Evolutionary conservation across 2,888 invertebrate genomes (phyloP).

Genomic region (Coenonympha glycerion): DNA sequence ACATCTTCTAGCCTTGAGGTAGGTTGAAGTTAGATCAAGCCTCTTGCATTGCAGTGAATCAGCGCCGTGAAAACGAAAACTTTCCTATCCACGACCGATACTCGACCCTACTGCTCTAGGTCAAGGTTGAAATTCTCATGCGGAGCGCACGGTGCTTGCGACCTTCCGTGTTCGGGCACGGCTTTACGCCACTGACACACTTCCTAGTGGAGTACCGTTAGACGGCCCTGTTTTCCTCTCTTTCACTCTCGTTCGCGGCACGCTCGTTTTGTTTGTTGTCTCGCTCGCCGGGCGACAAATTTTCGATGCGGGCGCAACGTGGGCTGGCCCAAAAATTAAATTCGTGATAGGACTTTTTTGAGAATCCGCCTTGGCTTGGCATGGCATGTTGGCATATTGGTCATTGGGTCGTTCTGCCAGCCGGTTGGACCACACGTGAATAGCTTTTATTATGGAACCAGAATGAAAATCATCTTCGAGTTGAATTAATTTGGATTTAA

Average conservation of each 20-base stretch:
- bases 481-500: not conserved
- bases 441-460: not conserved
- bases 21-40: slow-evolving; percentile 61
- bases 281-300: slow-evolving; percentile 67
- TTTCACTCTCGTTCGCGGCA: slow-evolving; percentile 64
- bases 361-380: slow-evolving; percentile 45
- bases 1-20: slow-evolving; percentile 60
- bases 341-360: slow-evolving; percentile 65
- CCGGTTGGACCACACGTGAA: slow-evolving; percentile 4
- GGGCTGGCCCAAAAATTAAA: slow-evolving; percentile 70
- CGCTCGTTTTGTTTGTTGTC: slow-evolving; percentile 40
- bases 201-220: slow-evolving; percentile 72
- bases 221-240: slow-evolving; percentile 68
- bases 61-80: slow-evolving; percentile 74
- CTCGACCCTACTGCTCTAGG: slow-evolving; percentile 44
- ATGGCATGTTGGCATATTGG: slow-evolving; percentile 46
- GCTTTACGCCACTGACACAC: slow-evolving; percentile 74
- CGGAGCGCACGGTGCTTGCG: slow-evolving; percentile 43
- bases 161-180: slow-evolving; percentile 43
- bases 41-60: slow-evolving; percentile 67
- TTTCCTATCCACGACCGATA: slow-evolving; percentile 39
- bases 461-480: not conserved
- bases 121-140: slow-evolving; percentile 61
- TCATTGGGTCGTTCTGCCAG: slow-evolving; percentile 44
- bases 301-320: slow-evolving; percentile 72